Percentiles rank a stretch among this genome's conserved stretches.
These are phyloP conservation scores for Lepus timidus DNA, from an alignment of 2,113 vertebrate species.

Conservation along the genomic window DNA sequence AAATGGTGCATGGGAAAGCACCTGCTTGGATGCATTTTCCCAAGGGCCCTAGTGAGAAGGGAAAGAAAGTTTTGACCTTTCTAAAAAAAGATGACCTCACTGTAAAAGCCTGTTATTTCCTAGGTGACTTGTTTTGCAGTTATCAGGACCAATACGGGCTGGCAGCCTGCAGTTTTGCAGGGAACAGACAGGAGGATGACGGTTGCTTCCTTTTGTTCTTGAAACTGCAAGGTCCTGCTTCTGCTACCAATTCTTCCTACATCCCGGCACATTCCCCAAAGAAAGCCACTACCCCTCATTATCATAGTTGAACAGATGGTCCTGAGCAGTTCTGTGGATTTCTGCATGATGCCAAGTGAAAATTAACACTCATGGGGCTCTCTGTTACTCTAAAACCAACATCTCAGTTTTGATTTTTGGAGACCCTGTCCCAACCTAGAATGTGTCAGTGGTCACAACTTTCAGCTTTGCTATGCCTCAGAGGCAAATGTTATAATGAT, in stretches of 20 bases:
- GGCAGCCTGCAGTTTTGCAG: background rate
- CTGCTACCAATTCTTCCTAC: background rate
- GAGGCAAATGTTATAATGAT: background rate
- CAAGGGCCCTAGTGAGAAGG: background rate
- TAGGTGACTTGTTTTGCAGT: constrained; percentile 7
- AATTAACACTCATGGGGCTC: constrained; percentile 61
- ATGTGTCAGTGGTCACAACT: background rate
- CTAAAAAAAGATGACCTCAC: background rate
- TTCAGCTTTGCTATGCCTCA: background rate
- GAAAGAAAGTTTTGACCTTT: background rate
- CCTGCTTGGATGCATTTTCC: background rate
- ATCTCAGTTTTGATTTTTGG: constrained; percentile 44
- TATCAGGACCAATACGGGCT: background rate
- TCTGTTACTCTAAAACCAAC: constrained; percentile 57
- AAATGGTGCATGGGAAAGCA: background rate
- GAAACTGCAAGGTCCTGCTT: background rate
- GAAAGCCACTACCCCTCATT: constrained; percentile 72
- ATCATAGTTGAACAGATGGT: constrained; percentile 72
- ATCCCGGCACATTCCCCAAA: background rate
- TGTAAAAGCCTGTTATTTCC: background rate
- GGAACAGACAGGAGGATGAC: background rate
- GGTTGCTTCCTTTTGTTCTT: constrained; percentile 2
- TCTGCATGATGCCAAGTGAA: constrained; percentile 72
- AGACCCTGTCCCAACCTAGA: constrained; percentile 34
- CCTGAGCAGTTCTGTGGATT: constrained; percentile 33